A percentile compares a stretch with the other conserved stretches of the same genome.
phyloP scores from a whole-genome alignment of 2,113 vertebrate species.

The Synchiropus splendidus region DNA sequence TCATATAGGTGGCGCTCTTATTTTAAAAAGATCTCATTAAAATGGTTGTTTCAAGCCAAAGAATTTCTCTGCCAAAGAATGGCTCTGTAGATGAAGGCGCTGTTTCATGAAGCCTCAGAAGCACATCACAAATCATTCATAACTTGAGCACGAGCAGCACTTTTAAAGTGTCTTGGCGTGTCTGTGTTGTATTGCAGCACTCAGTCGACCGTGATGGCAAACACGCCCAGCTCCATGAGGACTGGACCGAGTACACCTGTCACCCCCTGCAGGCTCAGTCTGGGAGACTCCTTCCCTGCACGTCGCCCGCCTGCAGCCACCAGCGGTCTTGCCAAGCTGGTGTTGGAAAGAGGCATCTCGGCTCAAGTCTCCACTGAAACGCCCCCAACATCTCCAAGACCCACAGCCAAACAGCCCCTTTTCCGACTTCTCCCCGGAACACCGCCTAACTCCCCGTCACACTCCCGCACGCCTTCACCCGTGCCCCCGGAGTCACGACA shows the following conservation, averaged over 20 bases:
- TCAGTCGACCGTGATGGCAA: conserved; percentile 50
- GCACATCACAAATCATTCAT: too few relatives aligned
- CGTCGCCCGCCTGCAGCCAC: conserved; percentile 66
- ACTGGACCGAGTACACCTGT: conserved; percentile 70
- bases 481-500: conserved; percentile 65
- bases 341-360: conserved; percentile 91
- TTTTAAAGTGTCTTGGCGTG: too few relatives aligned
- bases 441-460: conserved; percentile 60
- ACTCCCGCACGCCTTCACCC: conserved; percentile 59
- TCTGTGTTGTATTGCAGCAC: conserved; percentile 11
- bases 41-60: too few relatives aligned
- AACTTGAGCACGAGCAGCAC: too few relatives aligned
- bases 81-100: too few relatives aligned
- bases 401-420: conserved; percentile 28
- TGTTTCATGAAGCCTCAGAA: too few relatives aligned
- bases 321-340: conserved; percentile 74
- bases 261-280: conserved; percentile 73
- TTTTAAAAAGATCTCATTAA: too few relatives aligned
- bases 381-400: conserved; percentile 31
- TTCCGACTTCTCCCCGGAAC: conserved; percentile 44
- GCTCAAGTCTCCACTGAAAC: conserved; percentile 72
- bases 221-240: conserved; percentile 70
- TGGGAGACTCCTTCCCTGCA: conserved; percentile 76
- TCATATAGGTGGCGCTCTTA: too few relatives aligned
- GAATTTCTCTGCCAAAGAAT: too few relatives aligned